Evolutionary conservation across 2,888 invertebrate species (phyloP), one percentile per base, ranked within the genome.

Genomic region (Pseudoips prasinana): DNA sequence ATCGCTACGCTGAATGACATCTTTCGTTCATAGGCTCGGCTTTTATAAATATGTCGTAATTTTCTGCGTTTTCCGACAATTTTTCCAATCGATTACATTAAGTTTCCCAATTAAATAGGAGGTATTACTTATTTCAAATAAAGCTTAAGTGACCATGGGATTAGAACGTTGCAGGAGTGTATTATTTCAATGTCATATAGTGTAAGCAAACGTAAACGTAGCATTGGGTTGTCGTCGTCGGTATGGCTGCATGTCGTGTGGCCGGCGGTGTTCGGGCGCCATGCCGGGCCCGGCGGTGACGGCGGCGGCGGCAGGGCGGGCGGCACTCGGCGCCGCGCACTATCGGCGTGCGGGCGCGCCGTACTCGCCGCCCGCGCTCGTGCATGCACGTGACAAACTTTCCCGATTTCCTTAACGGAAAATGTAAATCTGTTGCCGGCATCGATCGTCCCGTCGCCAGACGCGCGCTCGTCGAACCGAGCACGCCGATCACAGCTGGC

Each of bases 391-490:
- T 80, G 78, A 78, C 81, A 87, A 88, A 88, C 87, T 88, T 88
- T 87, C 72, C 74, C 86, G 87, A 87, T 86, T 79, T 84, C 75
- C 85, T 75, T 69, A 56, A 71, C 78, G 82, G 80, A 84, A 86
- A 86, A 88, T 87, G 86, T 87, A 84, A 88, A 87, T 87, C 85
- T 75, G 81, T 76, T 74, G 77, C 76, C 75, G 79, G 77, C 84
- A 88, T 87, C 88, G 88, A 87, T 87, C 88, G 86, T 69, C 48
- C 64, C 64, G 64, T 59, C 65, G 70, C 65, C 73, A 77, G 81
- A 78, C 80, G 77, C 74, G 58, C 78, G 75, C 77, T 76, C 76
- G 66, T 63, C 61, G 62, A 65, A 62, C 67, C 66, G 73, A 73
- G 66, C 76, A 68, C 73, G 75, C 71, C 72, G 81, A 75, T 73